phyloP scores from a whole-genome alignment of 2,113 vertebrate genomes.

The Nycticryphes semicollaris region DNA sequence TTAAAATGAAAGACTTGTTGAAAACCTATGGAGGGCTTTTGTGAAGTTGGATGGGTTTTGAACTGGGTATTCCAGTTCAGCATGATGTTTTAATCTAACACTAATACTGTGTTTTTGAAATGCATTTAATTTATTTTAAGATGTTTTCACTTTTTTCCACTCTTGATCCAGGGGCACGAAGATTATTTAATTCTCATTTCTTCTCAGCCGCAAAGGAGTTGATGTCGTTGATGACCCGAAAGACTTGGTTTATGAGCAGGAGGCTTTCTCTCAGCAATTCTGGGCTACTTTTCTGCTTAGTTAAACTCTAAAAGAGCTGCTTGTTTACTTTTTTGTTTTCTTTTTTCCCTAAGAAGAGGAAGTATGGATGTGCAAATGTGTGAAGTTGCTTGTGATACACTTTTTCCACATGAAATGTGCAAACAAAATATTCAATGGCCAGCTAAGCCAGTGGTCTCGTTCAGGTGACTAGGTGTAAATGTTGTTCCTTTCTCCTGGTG shows the following conservation, averaged over 20 bases:
- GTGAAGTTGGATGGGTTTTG: neutral
- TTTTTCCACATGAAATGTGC: neutral
- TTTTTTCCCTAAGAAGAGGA: neutral
- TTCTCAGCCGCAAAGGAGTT: conserved; percentile 14
- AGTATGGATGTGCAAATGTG: neutral
- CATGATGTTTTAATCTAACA: neutral
- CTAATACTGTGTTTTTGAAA: neutral
- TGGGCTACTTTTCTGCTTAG: neutral
- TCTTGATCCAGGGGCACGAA: conserved; percentile 24
- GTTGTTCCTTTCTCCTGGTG: neutral
- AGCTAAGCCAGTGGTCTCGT: neutral
- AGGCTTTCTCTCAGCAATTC: neutral
- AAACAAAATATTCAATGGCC: neutral
- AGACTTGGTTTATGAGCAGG: conserved; percentile 1
- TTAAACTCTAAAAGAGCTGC: neutral
- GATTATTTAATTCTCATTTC: conserved; percentile 42
- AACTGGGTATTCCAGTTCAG: neutral
- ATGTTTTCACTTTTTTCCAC: conserved; percentile 50
- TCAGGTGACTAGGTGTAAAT: neutral
- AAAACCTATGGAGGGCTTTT: neutral
- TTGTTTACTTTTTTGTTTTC: neutral
- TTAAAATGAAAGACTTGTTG: neutral
- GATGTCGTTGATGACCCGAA: conserved; percentile 27
- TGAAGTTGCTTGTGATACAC: neutral
- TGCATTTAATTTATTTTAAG: neutral